These are phyloP conservation scores for Periplaneta americana DNA, from an alignment of 1,140 invertebrate species.

Conservation along the genomic window DNA sequence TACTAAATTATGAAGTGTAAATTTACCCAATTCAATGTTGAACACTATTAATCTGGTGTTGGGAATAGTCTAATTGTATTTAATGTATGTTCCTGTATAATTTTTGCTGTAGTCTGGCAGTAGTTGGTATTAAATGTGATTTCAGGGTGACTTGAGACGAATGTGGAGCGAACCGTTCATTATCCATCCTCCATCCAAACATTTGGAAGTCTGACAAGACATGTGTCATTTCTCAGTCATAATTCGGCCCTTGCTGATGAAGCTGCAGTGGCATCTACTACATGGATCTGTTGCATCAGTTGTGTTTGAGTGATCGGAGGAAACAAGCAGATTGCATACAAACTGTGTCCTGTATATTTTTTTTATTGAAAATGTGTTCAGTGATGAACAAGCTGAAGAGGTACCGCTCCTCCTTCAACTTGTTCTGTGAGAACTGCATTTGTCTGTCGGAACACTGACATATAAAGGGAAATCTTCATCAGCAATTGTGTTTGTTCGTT, in stretches of 20 bases:
- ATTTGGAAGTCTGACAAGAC: conserved; percentile 61
- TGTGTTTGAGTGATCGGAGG: neutral
- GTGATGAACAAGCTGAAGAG: neutral
- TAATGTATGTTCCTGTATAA: neutral
- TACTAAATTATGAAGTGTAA: too few species aligned
- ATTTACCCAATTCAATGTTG: too few species aligned
- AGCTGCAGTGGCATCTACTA: neutral
- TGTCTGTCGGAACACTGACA: neutral
- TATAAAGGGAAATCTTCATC: neutral
- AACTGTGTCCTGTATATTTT: neutral
- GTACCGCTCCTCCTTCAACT: neutral
- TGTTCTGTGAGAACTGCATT: neutral
- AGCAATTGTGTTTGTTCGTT: neutral
- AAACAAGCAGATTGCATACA: neutral
- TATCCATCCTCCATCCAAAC: conserved; percentile 66
- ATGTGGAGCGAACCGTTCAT: conserved; percentile 99
- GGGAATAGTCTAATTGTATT: too few species aligned
- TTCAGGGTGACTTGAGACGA: conserved; percentile 86
- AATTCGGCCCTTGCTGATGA: neutral
- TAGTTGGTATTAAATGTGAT: conserved; percentile 22
- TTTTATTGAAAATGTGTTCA: neutral
- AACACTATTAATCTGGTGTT: too few species aligned
- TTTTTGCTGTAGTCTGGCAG: neutral
- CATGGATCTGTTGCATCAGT: neutral
- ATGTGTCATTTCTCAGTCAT: neutral